Percentiles rank a stretch among this genome's conserved stretches.
Evolutionary conservation across 2,113 vertebrate species (phyloP).

Genomic region (Balaeniceps rex): DNA sequence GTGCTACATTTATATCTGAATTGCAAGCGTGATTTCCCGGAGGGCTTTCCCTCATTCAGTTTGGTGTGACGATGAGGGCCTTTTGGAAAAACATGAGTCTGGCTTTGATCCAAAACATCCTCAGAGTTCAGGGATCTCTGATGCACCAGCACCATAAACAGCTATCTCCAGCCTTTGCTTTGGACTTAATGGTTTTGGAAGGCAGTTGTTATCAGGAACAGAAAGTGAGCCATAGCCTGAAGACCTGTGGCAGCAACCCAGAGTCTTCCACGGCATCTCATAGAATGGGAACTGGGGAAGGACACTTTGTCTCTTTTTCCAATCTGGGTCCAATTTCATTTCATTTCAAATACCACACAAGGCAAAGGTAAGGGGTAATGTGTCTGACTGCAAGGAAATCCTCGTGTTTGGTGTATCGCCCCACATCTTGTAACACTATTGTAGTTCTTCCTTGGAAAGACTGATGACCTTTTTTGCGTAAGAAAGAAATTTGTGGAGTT

Average conservation of each 20-base stretch:
- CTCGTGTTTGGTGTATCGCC: accelerated
- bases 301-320: not conserved
- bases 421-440: not conserved
- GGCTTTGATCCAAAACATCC: not conserved
- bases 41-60: not conserved
- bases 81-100: not conserved
- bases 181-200: not conserved
- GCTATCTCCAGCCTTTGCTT: not conserved
- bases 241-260: not conserved
- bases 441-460: not conserved
- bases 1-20: not conserved
- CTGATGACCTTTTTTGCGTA: not conserved
- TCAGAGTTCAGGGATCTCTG: not conserved
- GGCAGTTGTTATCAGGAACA: not conserved
- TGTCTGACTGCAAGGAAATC: not conserved
- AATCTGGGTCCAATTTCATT: not conserved
- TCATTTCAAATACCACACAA: not conserved
- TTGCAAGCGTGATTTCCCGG: not conserved
- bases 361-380: not conserved
- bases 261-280: not conserved
- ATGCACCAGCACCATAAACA: not conserved
- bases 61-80: not conserved
- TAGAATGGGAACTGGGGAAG: not conserved
- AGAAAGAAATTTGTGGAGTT: not conserved
- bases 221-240: not conserved